phyloP scores from a whole-genome alignment of 2,113 vertebrate genomes.

The Heloderma charlesbogerti region DNA sequence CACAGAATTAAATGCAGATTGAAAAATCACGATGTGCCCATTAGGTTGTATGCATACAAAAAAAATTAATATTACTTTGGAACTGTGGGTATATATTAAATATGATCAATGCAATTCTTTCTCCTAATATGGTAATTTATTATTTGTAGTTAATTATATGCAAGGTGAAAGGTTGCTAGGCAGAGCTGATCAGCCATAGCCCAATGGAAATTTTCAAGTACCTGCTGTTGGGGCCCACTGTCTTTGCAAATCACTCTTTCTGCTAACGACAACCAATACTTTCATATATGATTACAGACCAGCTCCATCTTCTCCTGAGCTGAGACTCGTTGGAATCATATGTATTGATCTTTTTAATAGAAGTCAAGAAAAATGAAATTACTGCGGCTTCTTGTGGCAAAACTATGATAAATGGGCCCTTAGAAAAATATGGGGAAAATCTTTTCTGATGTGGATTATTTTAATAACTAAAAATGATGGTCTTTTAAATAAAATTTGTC shows the following conservation, averaged over 20 bases:
- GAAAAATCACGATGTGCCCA: constrained; percentile 58
- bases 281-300: constrained; percentile 89
- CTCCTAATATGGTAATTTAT: constrained; percentile 80
- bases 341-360: constrained; percentile 92
- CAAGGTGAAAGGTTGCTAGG: constrained; percentile 81
- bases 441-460: constrained; percentile 79
- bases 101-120: constrained; percentile 72
- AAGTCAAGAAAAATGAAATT: constrained; percentile 93
- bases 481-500: constrained; percentile 83
- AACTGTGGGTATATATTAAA: constrained; percentile 73
- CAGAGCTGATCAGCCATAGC: constrained; percentile 68
- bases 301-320: constrained; percentile 86
- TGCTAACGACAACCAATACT: constrained; percentile 88
- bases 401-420: constrained; percentile 88
- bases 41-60: background rate
- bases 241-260: constrained; percentile 83
- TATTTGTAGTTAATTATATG: constrained; percentile 83
- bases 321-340: constrained; percentile 90
- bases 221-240: constrained; percentile 73
- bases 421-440: constrained; percentile 81
- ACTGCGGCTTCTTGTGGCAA: constrained; percentile 81
- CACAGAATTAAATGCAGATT: constrained; percentile 42
- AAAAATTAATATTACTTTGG: constrained; percentile 70
- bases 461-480: constrained; percentile 83
- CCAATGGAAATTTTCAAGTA: constrained; percentile 79